Conservation (phyloP, 2,888 invertebrate genomes). For the Heterodera filipjevi region DNA sequence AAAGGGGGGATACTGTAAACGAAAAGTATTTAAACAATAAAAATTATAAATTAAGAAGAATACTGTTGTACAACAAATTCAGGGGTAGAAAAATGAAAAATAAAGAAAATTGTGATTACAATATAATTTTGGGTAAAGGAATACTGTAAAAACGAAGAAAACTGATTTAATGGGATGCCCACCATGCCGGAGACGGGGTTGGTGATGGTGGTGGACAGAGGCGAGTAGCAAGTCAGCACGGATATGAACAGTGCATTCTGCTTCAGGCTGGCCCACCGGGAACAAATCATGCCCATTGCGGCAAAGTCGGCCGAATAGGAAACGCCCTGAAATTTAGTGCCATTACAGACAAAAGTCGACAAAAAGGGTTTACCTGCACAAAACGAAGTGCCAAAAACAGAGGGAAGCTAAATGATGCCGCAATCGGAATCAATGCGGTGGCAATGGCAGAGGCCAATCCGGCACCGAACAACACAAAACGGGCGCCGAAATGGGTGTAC, state of each 20-base stretch:
- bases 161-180: neutral
- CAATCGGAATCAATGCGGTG: conserved; percentile 35
- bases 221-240: conserved; percentile 45
- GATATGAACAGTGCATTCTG: conserved; percentile 42
- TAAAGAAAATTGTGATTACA: too few relatives aligned
- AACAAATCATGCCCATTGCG: conserved; percentile 43
- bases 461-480: conserved; percentile 36
- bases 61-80: too few relatives aligned
- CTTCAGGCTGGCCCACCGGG: conserved; percentile 45
- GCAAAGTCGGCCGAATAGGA: conserved; percentile 47
- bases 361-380: conserved; percentile 26
- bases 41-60: too few relatives aligned
- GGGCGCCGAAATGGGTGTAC: conserved; percentile 53
- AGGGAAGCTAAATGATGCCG: conserved; percentile 23
- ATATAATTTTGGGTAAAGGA: too few relatives aligned
- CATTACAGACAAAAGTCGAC: neutral
- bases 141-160: too few relatives aligned
- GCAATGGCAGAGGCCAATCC: conserved; percentile 30
- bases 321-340: conserved; percentile 35
- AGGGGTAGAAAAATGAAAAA: too few relatives aligned
- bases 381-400: conserved; percentile 33
- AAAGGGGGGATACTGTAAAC: too few relatives aligned
- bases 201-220: conserved; percentile 41
- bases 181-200: conserved; percentile 43
- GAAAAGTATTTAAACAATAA: too few relatives aligned